A percentile compares a stretch with the other conserved stretches of the same genome.
These are phyloP conservation scores for Propithecus perrieri DNA, from an alignment of 2,797 vertebrate genomes.

Conservation along the genomic window DNA sequence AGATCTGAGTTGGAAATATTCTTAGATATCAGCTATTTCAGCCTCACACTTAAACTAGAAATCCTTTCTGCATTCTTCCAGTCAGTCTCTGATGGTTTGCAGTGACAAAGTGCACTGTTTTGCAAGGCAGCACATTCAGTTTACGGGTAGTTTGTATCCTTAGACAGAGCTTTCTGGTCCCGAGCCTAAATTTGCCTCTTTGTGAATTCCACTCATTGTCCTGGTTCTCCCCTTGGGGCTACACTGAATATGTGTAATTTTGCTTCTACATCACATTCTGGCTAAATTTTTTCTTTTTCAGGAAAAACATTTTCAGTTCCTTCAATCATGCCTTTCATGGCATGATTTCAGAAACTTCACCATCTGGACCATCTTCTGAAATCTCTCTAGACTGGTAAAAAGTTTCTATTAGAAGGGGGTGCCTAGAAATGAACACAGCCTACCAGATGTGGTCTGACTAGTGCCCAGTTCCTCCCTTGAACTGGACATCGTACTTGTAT, in stretches of 20 bases:
- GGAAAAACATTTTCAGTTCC: conserved; percentile 50
- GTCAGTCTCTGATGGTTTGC: background rate
- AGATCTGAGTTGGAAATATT: conserved; percentile 24
- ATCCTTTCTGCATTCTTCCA: background rate
- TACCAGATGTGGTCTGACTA: conserved; percentile 20
- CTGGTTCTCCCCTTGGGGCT: conserved; percentile 32
- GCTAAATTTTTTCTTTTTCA: conserved; percentile 59
- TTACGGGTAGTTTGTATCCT: conserved; percentile 52
- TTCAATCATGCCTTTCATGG: conserved; percentile 23
- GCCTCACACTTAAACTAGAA: conserved; percentile 29
- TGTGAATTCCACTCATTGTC: conserved; percentile 49
- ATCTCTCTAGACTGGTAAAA: conserved; percentile 11
- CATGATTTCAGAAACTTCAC: conserved; percentile 37
- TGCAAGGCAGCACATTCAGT: conserved; percentile 28
- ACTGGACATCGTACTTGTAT: conserved; percentile 44
- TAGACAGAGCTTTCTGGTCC: conserved; percentile 59
- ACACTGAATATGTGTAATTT: conserved; percentile 54
- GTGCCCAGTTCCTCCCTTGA: background rate
- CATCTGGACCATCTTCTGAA: conserved; percentile 49
- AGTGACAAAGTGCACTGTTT: conserved; percentile 40
- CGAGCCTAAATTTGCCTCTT: conserved; percentile 57
- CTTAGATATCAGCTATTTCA: conserved; percentile 50
- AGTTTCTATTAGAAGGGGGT: conserved; percentile 45
- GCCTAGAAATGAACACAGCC: conserved; percentile 30
- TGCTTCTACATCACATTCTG: conserved; percentile 52